Percentiles rank a stretch among this genome's conserved stretches.
Conservation (phyloP, 2,888 invertebrate genomes). For the Eugnorisma glareosa region DNA sequence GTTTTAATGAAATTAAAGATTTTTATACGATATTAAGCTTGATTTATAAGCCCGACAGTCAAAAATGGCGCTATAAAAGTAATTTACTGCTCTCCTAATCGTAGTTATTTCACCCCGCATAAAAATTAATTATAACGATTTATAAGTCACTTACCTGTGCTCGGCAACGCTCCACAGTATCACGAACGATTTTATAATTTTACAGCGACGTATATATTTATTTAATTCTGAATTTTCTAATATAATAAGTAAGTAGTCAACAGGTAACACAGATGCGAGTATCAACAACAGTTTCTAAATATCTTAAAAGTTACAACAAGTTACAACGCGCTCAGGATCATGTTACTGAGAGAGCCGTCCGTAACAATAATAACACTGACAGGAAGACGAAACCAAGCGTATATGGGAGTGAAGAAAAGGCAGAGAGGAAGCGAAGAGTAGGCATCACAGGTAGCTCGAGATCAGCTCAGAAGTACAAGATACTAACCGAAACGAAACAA, state of each 20-base stretch:
- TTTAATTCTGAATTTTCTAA: constrained; percentile 81
- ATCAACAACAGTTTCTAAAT: constrained; percentile 87
- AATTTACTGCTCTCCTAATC: constrained; percentile 40
- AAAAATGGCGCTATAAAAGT: constrained; percentile 41
- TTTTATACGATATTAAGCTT: constrained; percentile 17
- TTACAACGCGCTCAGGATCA: constrained; percentile 78
- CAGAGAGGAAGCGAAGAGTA: constrained; percentile 82
- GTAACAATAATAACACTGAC: constrained; percentile 84
- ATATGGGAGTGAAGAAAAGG: constrained; percentile 77
- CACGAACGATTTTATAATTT: constrained; percentile 70
- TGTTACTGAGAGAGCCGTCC: constrained; percentile 78
- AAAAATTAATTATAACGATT: constrained; percentile 46
- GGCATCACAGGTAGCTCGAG: constrained; percentile 84
- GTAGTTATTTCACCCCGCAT: constrained; percentile 41
- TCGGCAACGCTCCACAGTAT: constrained; percentile 72
- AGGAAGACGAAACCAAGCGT: constrained; percentile 83
- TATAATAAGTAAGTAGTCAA: constrained; percentile 87
- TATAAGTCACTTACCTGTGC: constrained; percentile 73
- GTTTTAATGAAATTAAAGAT: neutral
- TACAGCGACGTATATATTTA: constrained; percentile 81
- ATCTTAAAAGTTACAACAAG: constrained; percentile 88
- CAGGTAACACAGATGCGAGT: constrained; percentile 89
- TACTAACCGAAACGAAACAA: constrained; percentile 59
- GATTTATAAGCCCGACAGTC: constrained; percentile 21
- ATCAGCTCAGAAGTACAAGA: constrained; percentile 63